Evolutionary conservation across 1,140 invertebrate species (phyloP).

Genomic region (Aricia agestis): DNA sequence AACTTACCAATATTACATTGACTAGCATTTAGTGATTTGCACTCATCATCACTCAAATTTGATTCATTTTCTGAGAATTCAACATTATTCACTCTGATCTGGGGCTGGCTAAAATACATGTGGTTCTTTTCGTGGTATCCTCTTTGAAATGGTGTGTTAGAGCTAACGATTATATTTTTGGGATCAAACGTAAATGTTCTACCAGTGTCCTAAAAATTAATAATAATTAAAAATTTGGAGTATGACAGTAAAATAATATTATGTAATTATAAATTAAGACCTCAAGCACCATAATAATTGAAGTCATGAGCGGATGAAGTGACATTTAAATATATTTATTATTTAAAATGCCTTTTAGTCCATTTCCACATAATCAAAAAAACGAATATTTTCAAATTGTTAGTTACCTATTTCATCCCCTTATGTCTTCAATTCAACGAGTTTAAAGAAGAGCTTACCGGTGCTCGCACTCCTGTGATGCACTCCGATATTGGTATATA

Average conservation of each 20-base stretch:
- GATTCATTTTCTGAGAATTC: conserved; percentile 62
- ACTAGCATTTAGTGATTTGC: conserved; percentile 59
- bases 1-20: conserved; percentile 55
- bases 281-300: no score
- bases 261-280: no score
- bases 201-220: conserved; percentile 42
- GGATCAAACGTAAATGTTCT: conserved; percentile 53
- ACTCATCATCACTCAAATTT: conserved; percentile 59
- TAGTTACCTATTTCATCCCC: no score
- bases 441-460: conserved; percentile 45
- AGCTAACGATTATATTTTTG: conserved; percentile 49
- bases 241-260: no score
- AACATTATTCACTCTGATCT: conserved; percentile 49
- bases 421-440: no score
- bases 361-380: no score
- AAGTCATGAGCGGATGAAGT: no score
- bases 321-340: no score
- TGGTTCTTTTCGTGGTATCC: conserved; percentile 37
- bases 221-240: conserved; percentile 13
- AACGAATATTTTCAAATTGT: no score
- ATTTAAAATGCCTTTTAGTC: no score
- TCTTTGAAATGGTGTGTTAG: conserved; percentile 36
- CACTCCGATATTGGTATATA: conserved; percentile 93
- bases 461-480: conserved; percentile 84
- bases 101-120: conserved; percentile 50